Conservation (phyloP, 2,888 invertebrate genomes). For the Anarsia innoxiella region DNA sequence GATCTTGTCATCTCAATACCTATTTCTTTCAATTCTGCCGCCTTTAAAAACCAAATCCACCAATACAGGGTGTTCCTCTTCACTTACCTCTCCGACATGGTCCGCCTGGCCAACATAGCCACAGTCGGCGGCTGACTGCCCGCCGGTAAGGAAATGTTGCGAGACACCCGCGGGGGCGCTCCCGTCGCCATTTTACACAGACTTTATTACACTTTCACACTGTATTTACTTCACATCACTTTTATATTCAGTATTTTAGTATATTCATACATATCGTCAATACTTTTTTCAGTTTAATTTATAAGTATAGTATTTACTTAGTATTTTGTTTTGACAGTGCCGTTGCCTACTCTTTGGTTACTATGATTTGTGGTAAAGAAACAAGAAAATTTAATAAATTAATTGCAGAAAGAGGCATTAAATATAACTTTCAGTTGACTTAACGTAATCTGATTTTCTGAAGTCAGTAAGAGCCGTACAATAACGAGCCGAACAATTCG, state of each 20-base stretch:
- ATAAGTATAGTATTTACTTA: no score
- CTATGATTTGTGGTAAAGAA: not conserved
- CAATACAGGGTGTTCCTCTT: no score
- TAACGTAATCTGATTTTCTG: no score
- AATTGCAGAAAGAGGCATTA: not conserved
- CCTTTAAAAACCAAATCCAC: no score
- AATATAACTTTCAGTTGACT: no score
- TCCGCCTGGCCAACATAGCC: constrained; percentile 51
- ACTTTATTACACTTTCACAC: constrained; percentile 4
- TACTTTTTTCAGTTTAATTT: no score
- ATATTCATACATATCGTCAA: no score
- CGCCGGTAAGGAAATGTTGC: constrained; percentile 66
- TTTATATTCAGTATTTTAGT: no score
- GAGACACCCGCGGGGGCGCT: constrained; percentile 57
- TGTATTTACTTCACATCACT: constrained; percentile 2
- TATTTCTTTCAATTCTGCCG: no score
- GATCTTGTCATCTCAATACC: no score
- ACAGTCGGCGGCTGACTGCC: constrained; percentile 62
- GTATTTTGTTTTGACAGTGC: constrained; percentile 3
- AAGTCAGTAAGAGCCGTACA: no score
- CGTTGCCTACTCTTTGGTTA: constrained; percentile 7
- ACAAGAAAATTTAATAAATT: not conserved
- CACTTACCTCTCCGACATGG: constrained; percentile 66
- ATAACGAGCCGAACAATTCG: no score
- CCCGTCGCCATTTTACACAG: constrained; percentile 24